These are phyloP conservation scores for Holacanthella duospinosa DNA, from an alignment of 2,888 invertebrate species.

Conservation along the genomic window DNA sequence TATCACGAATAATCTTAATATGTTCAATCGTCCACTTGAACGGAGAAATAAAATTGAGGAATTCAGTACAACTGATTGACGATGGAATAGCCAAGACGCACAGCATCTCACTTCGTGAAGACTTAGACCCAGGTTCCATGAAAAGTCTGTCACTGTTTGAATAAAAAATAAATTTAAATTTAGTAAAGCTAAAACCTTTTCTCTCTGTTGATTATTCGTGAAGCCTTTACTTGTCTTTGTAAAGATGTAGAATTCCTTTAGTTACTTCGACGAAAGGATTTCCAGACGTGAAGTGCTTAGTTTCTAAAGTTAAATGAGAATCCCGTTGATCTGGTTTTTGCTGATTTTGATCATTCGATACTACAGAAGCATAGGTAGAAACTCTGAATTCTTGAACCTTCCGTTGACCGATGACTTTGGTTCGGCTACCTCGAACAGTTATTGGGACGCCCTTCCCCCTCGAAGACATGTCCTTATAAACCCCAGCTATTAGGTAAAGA, in stretches of 20 bases:
- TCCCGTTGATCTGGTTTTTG: background rate
- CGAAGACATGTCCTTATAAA: background rate
- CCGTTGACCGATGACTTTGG: background rate
- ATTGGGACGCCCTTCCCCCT: background rate
- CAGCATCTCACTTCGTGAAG: constrained; percentile 65
- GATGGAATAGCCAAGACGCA: constrained; percentile 84
- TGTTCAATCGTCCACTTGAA: constrained; percentile 81
- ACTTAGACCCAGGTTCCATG: background rate
- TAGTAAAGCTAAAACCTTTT: background rate
- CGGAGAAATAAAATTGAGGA: constrained; percentile 86
- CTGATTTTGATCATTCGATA: background rate
- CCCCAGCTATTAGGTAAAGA: background rate
- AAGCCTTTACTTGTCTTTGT: constrained; percentile 79
- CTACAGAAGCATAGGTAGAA: background rate
- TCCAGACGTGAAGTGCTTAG: constrained; percentile 67
- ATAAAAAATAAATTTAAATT: background rate
- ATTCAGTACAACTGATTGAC: constrained; percentile 80
- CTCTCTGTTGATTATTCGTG: constrained; percentile 4
- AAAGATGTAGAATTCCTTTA: constrained; percentile 90
- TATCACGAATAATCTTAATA: constrained; percentile 79
- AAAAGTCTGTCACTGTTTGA: background rate
- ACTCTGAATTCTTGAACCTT: background rate
- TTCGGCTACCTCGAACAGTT: background rate
- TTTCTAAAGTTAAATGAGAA: background rate
- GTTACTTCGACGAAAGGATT: constrained; percentile 96